A percentile compares a stretch with the other conserved stretches of the same genome.
phyloP scores from a whole-genome alignment of 2,113 vertebrate genomes.

The Xenopus laevis region DNA sequence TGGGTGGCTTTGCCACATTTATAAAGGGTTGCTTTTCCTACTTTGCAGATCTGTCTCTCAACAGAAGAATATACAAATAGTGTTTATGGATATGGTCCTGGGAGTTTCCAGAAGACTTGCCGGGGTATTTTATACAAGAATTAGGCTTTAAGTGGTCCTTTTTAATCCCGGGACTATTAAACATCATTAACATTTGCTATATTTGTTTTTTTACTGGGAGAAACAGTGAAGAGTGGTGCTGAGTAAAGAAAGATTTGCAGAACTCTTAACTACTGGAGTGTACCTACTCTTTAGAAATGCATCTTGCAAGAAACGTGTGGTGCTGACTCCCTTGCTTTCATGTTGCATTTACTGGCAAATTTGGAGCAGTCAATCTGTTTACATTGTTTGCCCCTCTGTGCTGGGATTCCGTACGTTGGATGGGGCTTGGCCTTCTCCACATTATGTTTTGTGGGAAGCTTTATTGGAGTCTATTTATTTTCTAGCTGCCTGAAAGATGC shows the following conservation, averaged over 20 bases:
- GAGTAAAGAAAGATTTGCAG: conserved; percentile 55
- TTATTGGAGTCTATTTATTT: conserved; percentile 75
- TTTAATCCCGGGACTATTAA: conserved; percentile 61
- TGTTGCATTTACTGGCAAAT: conserved; percentile 66
- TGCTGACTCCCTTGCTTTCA: conserved; percentile 72
- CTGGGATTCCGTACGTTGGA: conserved; percentile 88
- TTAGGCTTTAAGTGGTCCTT: conserved; percentile 86
- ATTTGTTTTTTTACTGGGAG: conserved; percentile 75
- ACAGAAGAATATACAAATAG: conserved; percentile 84
- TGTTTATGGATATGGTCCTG: conserved; percentile 81
- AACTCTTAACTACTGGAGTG: conserved; percentile 66
- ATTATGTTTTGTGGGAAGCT: conserved; percentile 76
- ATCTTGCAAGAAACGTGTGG: conserved; percentile 54
- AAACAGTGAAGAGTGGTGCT: conserved; percentile 58
- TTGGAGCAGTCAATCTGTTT: conserved; percentile 69
- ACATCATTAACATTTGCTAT: conserved; percentile 72
- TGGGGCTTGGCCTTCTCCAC: conserved; percentile 81
- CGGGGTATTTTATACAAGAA: conserved; percentile 82
- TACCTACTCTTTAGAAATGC: conserved; percentile 72
- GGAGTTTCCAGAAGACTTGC: conserved; percentile 80
- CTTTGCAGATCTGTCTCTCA: conserved; percentile 77
- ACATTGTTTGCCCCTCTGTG: conserved; percentile 86
- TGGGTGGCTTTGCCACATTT: conserved; percentile 80
- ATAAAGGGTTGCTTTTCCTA: conserved; percentile 86
- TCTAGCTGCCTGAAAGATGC: conserved; percentile 75